These are phyloP conservation scores for Euglossa dilemma DNA, from an alignment of 1,140 invertebrate species.

Conservation along the genomic window DNA sequence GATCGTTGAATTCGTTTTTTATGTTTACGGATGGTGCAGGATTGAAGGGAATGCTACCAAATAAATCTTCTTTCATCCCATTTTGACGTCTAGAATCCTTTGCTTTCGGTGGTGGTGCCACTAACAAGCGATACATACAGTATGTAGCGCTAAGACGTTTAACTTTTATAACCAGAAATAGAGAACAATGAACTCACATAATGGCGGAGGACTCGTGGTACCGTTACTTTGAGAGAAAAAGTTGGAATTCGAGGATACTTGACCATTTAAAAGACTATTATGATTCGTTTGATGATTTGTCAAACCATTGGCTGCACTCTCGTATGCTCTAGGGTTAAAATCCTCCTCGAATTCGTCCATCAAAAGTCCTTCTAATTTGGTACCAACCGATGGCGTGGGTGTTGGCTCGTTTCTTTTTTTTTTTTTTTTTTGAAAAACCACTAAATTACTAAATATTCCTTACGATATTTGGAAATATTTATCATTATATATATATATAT, in stretches of 20 bases:
- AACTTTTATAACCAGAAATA: neutral
- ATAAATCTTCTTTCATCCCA: conserved; percentile 82
- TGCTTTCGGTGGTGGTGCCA: conserved; percentile 91
- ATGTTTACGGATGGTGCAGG: conserved; percentile 78
- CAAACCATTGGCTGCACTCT: conserved; percentile 82
- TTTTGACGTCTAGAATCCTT: conserved; percentile 87
- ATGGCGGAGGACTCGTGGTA: conserved; percentile 82
- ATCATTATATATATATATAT: neutral
- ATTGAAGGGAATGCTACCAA: conserved; percentile 84
- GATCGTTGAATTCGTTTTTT: conserved; percentile 82
- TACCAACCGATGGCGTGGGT: conserved; percentile 86
- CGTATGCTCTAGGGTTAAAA: conserved; percentile 90
- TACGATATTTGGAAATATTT: neutral
- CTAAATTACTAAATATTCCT: neutral
- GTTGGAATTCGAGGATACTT: conserved; percentile 73
- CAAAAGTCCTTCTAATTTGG: conserved; percentile 91
- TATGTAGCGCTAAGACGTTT: neutral
- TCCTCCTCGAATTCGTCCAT: conserved; percentile 91
- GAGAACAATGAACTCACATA: conserved; percentile 83
- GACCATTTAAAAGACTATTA: conserved; percentile 78
- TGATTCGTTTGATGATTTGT: conserved; percentile 79
- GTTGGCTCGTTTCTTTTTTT: conserved; percentile 71
- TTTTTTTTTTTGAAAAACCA: conserved; percentile 62
- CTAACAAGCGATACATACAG: conserved; percentile 81
- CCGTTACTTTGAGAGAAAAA: conserved; percentile 79